These are phyloP conservation scores for Neolamprologus sp. DNA, from an alignment of 2,113 vertebrate species.

Conservation along the genomic window DNA sequence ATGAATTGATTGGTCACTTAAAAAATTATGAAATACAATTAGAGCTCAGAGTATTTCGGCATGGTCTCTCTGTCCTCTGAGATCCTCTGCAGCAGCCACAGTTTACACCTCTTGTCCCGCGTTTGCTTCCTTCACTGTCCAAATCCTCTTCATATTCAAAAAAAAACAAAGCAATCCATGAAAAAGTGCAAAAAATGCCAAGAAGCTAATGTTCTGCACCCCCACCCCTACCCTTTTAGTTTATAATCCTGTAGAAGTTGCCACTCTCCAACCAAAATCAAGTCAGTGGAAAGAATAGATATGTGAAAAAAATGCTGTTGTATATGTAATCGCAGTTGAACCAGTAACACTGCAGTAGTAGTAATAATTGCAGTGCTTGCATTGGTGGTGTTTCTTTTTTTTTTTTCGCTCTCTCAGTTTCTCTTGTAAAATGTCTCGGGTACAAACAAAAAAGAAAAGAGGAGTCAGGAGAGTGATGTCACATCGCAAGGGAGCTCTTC, in stretches of 20 bases:
- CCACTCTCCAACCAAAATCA: slow-evolving; percentile 61
- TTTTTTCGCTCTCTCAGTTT: slow-evolving; percentile 37
- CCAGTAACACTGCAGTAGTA: slow-evolving; percentile 54
- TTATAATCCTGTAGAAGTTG: slow-evolving; percentile 59
- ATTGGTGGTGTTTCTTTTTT: slow-evolving; percentile 51
- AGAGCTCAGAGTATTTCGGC: slow-evolving; percentile 60
- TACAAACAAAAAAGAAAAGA: slow-evolving; percentile 89
- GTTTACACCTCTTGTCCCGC: slow-evolving; percentile 15
- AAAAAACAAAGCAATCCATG: slow-evolving; percentile 68
- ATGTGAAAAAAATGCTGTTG: slow-evolving; percentile 63
- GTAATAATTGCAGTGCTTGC: slow-evolving; percentile 80
- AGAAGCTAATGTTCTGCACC: slow-evolving; percentile 69
- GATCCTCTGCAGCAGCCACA: slow-evolving; percentile 42
- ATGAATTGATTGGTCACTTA: slow-evolving; percentile 51
- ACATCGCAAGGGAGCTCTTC: slow-evolving; percentile 95
- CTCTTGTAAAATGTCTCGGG: slow-evolving; percentile 92
- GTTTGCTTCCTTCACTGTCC: slow-evolving; percentile 13
- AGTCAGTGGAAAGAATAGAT: slow-evolving; percentile 68
- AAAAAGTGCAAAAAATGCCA: slow-evolving; percentile 81
- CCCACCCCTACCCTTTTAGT: slow-evolving; percentile 37
- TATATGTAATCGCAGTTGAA: slow-evolving; percentile 62
- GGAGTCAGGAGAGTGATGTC: slow-evolving; percentile 95
- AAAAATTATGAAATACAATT: slow-evolving; percentile 58
- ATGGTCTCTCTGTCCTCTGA: slow-evolving; percentile 49
- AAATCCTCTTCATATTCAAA: slow-evolving; percentile 41